phyloP scores from a whole-genome alignment of 2,797 vertebrate genomes.

The Ataeniobius toweri region DNA sequence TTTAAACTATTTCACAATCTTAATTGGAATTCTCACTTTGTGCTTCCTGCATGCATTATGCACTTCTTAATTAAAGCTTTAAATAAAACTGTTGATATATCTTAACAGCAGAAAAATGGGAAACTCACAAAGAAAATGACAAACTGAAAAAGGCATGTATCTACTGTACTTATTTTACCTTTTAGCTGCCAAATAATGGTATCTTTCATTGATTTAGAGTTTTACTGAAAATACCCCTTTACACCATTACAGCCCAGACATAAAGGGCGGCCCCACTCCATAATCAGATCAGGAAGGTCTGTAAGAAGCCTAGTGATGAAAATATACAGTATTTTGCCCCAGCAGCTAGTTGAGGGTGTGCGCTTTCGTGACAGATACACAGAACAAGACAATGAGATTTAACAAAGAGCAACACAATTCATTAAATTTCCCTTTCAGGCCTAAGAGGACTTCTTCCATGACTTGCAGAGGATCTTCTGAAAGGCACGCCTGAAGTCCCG shows the following conservation, averaged over 20 bases:
- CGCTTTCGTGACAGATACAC: conserved; percentile 34
- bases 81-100: not conserved
- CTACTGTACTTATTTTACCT: not conserved
- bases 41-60: not conserved
- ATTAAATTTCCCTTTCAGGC: not conserved
- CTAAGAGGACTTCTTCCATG: conserved; percentile 83
- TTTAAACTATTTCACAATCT: not conserved
- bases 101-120: not conserved
- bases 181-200: conserved; percentile 2
- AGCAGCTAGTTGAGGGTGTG: conserved; percentile 17
- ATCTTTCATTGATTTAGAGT: conserved; percentile 14
- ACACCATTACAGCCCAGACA: conserved; percentile 24
- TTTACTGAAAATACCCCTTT: conserved; percentile 10
- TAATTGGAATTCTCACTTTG: not conserved
- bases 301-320: conserved; percentile 28
- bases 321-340: conserved; percentile 22
- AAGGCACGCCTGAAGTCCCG: conserved; percentile 93
- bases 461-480: conserved; percentile 91
- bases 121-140: not conserved
- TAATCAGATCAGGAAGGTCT: conserved; percentile 23
- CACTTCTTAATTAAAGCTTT: not conserved
- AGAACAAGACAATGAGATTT: conserved; percentile 43
- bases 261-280: conserved; percentile 16
- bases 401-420: conserved; percentile 16
- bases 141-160: not conserved